Base-by-base conservation (phyloP, 2,113 vertebrate genomes). In the Grus americana region DNA sequence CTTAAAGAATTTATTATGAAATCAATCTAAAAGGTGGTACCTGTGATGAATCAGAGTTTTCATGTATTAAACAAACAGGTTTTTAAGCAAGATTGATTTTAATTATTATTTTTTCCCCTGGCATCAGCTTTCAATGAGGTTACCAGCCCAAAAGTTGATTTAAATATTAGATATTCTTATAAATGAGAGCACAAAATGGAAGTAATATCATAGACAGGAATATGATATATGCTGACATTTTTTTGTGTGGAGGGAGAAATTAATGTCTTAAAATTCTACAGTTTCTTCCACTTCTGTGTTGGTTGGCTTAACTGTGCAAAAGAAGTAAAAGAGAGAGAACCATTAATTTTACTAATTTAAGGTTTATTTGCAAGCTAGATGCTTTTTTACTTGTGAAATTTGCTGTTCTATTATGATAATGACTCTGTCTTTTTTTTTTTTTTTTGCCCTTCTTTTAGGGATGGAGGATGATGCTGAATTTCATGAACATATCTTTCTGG, bases 401-500 rank as follows among this genome's bases (percentile, higher is more conserved):
- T 66, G 21, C 27, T 57, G 13, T 91, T 52, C 22, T 21, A 32
- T 65, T 61, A 12, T 67, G 30, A 46, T 88, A 58, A 68, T 24
- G 12, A 26, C 46, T 78, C 62, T 19, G 13, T 52, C 11, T n/a
- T n/a, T n/a, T n/a, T n/a, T 3, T 72, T 58, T 67, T 88, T 34
- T 58, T 67, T 92, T 94, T 38, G 29, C 78, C 79, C 86, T 78
- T 93, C 13, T 78, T 5, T 52, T 96, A 99, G 99, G 99, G 47
- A 97, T 99, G 47, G 99, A 99, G 78, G 99, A 99, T 93, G 99
- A 98, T 18, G 98, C 99, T 72, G 98, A 98, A 42, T 99, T 99
- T 98, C 98, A 99, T 70, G 99, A 99, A 89, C 99, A 99, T 40
- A 90, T 99, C 95, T 99, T 99, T 98, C 97, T 99, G 92, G 99